Evolutionary conservation across 1,140 invertebrate genomes (phyloP).

Genomic region (Drosophila pectinifera): DNA sequence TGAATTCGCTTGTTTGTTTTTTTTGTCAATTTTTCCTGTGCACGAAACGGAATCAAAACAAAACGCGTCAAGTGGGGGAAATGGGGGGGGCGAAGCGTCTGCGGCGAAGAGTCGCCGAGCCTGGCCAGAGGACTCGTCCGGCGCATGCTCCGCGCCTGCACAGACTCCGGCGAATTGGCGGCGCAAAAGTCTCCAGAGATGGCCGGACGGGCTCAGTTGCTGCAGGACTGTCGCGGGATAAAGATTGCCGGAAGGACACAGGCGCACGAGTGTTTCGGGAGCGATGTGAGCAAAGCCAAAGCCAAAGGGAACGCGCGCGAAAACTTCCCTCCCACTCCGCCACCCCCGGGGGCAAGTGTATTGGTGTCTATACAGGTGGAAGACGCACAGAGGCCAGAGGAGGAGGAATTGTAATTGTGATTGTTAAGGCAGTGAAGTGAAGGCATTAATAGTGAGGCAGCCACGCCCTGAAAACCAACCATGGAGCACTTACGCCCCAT

Average conservation of each 20-base stretch:
- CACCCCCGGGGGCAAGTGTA: constrained; percentile 10
- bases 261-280: constrained; percentile 29
- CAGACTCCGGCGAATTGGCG: constrained; percentile 67
- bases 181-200: constrained; percentile 46
- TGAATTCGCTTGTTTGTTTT: too few species aligned
- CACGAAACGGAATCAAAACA: constrained; percentile 76
- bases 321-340: constrained; percentile 43
- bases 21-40: constrained; percentile 9
- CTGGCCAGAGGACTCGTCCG: constrained; percentile 11
- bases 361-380: constrained; percentile 54
- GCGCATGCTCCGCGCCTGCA: constrained; percentile 67
- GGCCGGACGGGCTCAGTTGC: constrained; percentile 56
- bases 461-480: constrained; percentile 46
- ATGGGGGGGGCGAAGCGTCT: constrained; percentile 13
- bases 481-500: constrained; percentile 81
- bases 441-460: constrained; percentile 6
- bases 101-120: constrained; percentile 31
- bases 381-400: not conserved
- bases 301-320: constrained; percentile 77
- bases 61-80: constrained; percentile 57
- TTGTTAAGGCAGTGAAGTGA: constrained; percentile 25
- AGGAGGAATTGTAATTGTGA: not conserved
- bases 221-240: constrained; percentile 74
- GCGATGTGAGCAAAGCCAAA: constrained; percentile 42
- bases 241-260: constrained; percentile 50